Evolutionary conservation across 2,888 invertebrate species (phyloP).

Genomic region (Epiblema foenella): DNA sequence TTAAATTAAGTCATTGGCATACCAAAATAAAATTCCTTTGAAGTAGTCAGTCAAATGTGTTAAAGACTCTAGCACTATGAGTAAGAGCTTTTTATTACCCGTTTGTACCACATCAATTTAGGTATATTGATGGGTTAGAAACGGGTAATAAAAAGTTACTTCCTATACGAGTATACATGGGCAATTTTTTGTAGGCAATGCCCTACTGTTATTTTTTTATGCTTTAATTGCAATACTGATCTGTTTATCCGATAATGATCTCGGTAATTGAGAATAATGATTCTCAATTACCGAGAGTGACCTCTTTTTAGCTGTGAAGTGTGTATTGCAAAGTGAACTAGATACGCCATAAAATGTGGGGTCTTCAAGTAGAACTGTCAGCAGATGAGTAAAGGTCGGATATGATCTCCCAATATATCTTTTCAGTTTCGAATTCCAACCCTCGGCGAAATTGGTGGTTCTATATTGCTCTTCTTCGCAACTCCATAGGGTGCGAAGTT

Average conservation of each 20-base stretch:
- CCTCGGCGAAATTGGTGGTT: neutral
- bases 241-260: slow-evolving; percentile 19
- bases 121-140: too few relatives aligned
- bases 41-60: too few relatives aligned
- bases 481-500: slow-evolving; percentile 5
- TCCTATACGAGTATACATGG: slow-evolving; percentile 16
- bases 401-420: slow-evolving; percentile 18
- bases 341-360: slow-evolving; percentile 1
- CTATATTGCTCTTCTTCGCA: slow-evolving; percentile 3
- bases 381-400: slow-evolving; percentile 15
- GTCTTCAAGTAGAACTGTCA: slow-evolving; percentile 1
- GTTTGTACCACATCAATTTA: too few relatives aligned
- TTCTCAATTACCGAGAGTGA: slow-evolving; percentile 16
- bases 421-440: slow-evolving; percentile 16
- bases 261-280: too few relatives aligned
- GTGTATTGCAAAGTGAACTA: slow-evolving; percentile 6
- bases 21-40: too few relatives aligned
- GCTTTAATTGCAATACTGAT: slow-evolving; percentile 17
- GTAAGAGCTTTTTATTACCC: too few relatives aligned
- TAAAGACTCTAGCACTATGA: too few relatives aligned
- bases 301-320: slow-evolving; percentile 22
- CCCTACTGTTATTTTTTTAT: slow-evolving; percentile 16
- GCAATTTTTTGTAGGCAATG: slow-evolving; percentile 13
- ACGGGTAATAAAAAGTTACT: too few relatives aligned
- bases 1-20: too few relatives aligned